A percentile compares a stretch with the other conserved stretches of the same genome.
Evolutionary conservation across 2,888 invertebrate genomes (phyloP).

Genomic region (Netelia melanura): DNA sequence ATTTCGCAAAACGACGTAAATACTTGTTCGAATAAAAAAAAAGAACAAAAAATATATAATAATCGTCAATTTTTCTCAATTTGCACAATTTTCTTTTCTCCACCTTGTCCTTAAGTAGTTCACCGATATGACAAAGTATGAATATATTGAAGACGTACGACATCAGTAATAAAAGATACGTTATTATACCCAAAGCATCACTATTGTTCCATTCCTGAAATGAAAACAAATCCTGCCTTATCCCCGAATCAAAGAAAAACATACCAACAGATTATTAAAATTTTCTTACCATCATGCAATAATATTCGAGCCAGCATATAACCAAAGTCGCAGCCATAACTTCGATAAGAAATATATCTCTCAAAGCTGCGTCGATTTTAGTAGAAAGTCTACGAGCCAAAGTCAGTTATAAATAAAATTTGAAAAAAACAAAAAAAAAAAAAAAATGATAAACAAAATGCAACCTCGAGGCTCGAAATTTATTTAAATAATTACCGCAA

Average conservation of each 20-base stretch:
- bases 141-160: constrained; percentile 57
- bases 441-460: background rate
- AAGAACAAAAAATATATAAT: background rate
- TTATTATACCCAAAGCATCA: constrained; percentile 41
- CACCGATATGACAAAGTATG: constrained; percentile 70
- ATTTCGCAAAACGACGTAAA: background rate
- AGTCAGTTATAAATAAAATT: background rate
- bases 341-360: constrained; percentile 59
- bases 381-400: background rate
- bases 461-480: background rate
- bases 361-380: constrained; percentile 41
- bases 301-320: constrained; percentile 63
- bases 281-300: constrained; percentile 58
- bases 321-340: constrained; percentile 44
- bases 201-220: constrained; percentile 56
- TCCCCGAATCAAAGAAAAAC: background rate
- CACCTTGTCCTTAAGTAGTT: constrained; percentile 76
- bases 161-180: constrained; percentile 38
- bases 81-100: background rate
- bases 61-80: background rate
- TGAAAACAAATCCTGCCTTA: background rate
- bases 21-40: background rate
- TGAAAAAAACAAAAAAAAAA: background rate
- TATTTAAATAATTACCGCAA: constrained; percentile 71
- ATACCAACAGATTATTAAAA: background rate